Base-by-base conservation (phyloP, 2,113 vertebrate species). In the Pangasianodon hypophthalmus region DNA sequence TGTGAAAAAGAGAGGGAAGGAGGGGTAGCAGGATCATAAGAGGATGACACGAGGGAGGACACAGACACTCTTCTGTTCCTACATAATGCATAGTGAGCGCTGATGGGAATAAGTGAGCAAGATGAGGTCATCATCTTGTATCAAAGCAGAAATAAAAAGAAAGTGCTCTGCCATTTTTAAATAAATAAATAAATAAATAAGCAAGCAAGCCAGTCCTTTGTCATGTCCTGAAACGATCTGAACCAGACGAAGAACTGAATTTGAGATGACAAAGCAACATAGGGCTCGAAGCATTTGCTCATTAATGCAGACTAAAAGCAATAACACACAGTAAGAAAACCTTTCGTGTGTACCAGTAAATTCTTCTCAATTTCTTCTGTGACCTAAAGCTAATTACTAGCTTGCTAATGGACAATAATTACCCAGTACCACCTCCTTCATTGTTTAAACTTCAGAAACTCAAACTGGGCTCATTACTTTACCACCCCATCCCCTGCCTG, bases 61-160 rank as follows among this genome's bases (percentile, higher is more conserved):
- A 90, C 86, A 90, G 62, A 50, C 86, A 88, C 62, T 48, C 21
- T 90, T 87, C 62, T 87, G 87, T 90, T 93, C 60, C 85, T 44
- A 46, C 85, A 73, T 87, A 94, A 93, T 90, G 91, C 92, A 37
- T 85, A 93, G 91, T 91, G 88, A 92, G 85, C 86, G 91, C 85
- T 90, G 84, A 82, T 92, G 86, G 88, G 92, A 92, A 93, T 92
- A 93, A 95, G 48, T 92, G 88, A 90, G 64, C 64, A 50, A 93
- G 56, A 92, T 71, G 50, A 75, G 56, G 88, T 91, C 88, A 88
- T 89, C 89, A 71, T 29, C 50, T 58, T 64, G 79, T 21, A 41
- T 29, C 26, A 85, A 46, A 26, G 89, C 85, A 81, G 69, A 87
- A 60, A 50, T 21, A n/a, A 16, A 80, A 26, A 58, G 62, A 11